These are phyloP conservation scores for Myiotriccus ornatus DNA, from an alignment of 2,797 vertebrate species.

Conservation along the genomic window DNA sequence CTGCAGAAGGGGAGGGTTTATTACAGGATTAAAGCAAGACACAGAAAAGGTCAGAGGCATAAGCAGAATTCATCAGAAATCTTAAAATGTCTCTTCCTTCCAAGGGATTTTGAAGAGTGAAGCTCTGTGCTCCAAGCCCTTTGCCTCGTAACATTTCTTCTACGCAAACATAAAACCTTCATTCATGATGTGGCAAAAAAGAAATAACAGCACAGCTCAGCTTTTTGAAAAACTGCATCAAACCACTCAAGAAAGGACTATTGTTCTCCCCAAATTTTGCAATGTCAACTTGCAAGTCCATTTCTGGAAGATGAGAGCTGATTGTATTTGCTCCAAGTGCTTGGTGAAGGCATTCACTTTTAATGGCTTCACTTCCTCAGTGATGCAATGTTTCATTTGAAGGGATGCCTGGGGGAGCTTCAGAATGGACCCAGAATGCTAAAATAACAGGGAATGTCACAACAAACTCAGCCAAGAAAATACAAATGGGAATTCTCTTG, in stretches of 20 bases:
- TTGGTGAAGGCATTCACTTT: neutral
- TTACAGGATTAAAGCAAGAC: neutral
- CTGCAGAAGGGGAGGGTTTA: neutral
- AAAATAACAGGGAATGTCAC: slow-evolving; percentile 49
- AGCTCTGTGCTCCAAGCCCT: neutral
- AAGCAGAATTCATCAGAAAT: neutral
- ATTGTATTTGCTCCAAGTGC: slow-evolving; percentile 27
- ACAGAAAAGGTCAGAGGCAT: neutral
- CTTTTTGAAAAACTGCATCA: neutral
- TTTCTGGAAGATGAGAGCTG: slow-evolving; percentile 28
- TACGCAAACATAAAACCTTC: slow-evolving; percentile 2
- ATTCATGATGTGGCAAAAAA: neutral
- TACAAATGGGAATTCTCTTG: slow-evolving; percentile 34
- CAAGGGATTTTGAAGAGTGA: neutral
- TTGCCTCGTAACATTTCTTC: neutral
- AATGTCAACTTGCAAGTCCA: slow-evolving; percentile 30
- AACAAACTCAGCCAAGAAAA: slow-evolving; percentile 23
- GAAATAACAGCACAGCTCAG: neutral
- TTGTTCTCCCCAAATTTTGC: slow-evolving; percentile 42
- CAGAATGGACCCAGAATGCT: neutral
- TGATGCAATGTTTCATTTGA: slow-evolving; percentile 43
- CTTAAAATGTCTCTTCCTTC: neutral
- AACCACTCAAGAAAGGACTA: slow-evolving; percentile 10
- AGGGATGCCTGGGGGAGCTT: slow-evolving; percentile 41
- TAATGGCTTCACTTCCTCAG: slow-evolving; percentile 27